Conservation (phyloP, 2,797 vertebrate genomes). For the Decapterus maruadsi region DNA sequence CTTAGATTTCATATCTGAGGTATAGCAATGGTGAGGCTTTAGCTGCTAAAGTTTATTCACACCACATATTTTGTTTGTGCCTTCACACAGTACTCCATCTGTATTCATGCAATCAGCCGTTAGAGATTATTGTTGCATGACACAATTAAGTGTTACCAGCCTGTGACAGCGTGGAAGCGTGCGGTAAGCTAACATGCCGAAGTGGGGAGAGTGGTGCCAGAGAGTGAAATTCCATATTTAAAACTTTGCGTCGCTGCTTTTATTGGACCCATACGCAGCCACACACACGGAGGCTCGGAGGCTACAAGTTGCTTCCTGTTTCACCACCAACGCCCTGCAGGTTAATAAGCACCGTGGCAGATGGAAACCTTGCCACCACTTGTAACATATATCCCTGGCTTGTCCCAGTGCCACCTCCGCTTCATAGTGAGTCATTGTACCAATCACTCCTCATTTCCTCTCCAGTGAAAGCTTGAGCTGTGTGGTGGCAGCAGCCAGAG, state of each 20-base stretch:
- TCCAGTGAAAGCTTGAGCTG: conserved; percentile 48
- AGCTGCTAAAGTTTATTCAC: conserved; percentile 28
- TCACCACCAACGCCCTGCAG: conserved; percentile 60
- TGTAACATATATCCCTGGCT: conserved; percentile 45
- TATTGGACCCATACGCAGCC: conserved; percentile 42
- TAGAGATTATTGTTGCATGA: conserved; percentile 63
- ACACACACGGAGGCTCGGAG: conserved; percentile 32
- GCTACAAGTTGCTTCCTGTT: conserved; percentile 62
- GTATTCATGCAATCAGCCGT: conserved; percentile 62
- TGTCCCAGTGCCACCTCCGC: conserved; percentile 70
- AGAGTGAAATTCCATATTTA: conserved; percentile 57
- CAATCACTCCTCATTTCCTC: conserved; percentile 77
- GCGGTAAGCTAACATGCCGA: conserved; percentile 36
- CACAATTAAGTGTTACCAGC: conserved; percentile 71
- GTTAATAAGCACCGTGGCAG: conserved; percentile 62
- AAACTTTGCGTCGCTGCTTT: conserved; percentile 41
- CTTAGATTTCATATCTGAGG: conserved; percentile 4
- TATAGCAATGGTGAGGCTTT: conserved; percentile 8
- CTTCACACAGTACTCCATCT: conserved; percentile 53
- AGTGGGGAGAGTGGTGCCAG: conserved; percentile 33
- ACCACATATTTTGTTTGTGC: conserved; percentile 25
- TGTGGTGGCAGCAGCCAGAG: conserved; percentile 44
- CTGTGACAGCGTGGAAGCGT: conserved; percentile 47
- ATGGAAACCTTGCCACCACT: conserved; percentile 51
- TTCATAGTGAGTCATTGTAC: conserved; percentile 84